Percentiles rank a stretch among this genome's conserved stretches.
Evolutionary conservation across 2,888 invertebrate species (phyloP).

Genomic region (Heliconius erato): DNA sequence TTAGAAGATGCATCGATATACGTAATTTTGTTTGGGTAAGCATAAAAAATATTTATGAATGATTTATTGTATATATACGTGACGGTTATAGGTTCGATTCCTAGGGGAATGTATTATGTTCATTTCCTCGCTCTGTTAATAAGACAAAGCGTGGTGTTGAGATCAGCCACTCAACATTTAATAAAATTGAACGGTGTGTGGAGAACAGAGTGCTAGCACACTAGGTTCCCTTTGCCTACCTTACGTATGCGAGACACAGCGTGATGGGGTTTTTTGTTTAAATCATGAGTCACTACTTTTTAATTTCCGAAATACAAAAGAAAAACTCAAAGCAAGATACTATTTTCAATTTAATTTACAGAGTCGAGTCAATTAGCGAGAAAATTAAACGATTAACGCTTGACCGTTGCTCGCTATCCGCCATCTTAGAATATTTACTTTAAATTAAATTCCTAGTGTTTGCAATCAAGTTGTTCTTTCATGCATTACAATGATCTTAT

Average conservation of each 20-base stretch:
- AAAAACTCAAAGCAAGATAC: background rate
- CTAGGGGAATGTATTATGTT: background rate
- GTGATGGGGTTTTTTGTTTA: too few species aligned
- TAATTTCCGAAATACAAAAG: too few species aligned
- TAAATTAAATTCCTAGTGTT: conserved; percentile 22
- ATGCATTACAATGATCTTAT: background rate
- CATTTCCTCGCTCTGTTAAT: background rate
- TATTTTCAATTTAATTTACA: background rate
- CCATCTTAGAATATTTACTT: conserved; percentile 4
- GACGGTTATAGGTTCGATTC: too few species aligned
- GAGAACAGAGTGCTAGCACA: too few species aligned
- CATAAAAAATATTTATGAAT: too few species aligned
- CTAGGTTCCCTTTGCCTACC: too few species aligned
- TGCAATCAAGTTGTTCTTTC: conserved; percentile 2
- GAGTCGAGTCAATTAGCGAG: background rate
- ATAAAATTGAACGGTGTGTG: too few species aligned
- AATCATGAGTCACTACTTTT: too few species aligned
- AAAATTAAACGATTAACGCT: background rate
- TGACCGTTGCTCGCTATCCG: background rate
- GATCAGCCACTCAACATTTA: too few species aligned
- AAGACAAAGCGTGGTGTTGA: background rate
- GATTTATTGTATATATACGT: too few species aligned
- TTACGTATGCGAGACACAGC: too few species aligned
- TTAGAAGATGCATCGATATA: background rate
- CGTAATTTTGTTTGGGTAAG: background rate